A percentile compares a stretch with the other conserved stretches of the same genome.
Conservation (phyloP, 2,113 vertebrate species). For the Tachuris rubrigastra region DNA sequence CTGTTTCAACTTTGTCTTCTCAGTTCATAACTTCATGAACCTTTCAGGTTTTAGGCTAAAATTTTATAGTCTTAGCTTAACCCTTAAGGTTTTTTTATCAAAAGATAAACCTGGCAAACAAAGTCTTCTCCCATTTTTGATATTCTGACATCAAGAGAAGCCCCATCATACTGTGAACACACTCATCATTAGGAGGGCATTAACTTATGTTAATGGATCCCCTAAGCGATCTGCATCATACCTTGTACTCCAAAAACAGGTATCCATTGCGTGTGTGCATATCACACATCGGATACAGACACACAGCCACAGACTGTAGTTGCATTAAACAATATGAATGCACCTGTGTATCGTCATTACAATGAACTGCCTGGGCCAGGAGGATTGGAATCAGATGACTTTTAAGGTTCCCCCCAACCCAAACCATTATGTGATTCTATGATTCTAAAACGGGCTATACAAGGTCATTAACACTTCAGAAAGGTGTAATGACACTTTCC, state of each 20-base stretch:
- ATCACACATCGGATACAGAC: background rate
- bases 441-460: background rate
- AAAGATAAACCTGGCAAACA: background rate
- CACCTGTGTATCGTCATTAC: background rate
- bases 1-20: background rate
- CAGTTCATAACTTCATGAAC: background rate
- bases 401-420: background rate
- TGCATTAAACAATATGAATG: background rate
- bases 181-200: background rate
- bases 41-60: background rate
- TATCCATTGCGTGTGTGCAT: accelerated
- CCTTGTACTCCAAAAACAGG: background rate
- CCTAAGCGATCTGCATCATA: background rate
- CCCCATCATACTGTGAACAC: background rate
- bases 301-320: background rate
- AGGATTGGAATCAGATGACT: background rate
- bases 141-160: background rate
- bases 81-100: background rate
- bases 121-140: background rate
- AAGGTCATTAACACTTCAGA: background rate
- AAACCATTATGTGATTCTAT: background rate
- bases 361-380: background rate
- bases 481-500: background rate
- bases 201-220: accelerated
- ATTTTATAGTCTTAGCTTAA: background rate